These are phyloP conservation scores for Brevimyrus niger DNA, from an alignment of 2,113 vertebrate species.

Conservation along the genomic window DNA sequence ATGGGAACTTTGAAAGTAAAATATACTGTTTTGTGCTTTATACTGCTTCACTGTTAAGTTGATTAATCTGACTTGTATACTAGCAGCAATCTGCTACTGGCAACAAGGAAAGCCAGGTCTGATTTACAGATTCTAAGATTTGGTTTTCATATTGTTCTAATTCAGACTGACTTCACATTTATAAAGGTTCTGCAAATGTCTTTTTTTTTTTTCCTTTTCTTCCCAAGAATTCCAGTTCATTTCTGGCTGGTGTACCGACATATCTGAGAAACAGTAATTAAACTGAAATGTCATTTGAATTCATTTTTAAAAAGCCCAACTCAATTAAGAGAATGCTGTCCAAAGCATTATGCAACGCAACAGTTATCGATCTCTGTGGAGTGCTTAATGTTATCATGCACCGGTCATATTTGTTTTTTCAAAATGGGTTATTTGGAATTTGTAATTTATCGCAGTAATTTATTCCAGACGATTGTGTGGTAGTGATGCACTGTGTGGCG, in stretches of 20 bases:
- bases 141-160: neutral
- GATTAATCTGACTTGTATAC: neutral
- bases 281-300: conserved; percentile 22
- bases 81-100: neutral
- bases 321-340: conserved; percentile 25
- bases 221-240: neutral
- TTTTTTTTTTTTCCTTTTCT: neutral
- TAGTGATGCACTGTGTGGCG: neutral
- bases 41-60: neutral
- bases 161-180: conserved; percentile 2
- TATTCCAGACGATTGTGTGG: neutral
- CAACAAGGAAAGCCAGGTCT: neutral
- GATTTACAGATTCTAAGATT: neutral
- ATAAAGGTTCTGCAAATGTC: conserved; percentile 3
- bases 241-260: neutral
- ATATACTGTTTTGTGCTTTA: neutral
- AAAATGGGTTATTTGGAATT: conserved; percentile 18
- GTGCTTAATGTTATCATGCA: conserved; percentile 14
- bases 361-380: conserved; percentile 14
- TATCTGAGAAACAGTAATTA: conserved; percentile 1
- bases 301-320: conserved; percentile 19
- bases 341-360: conserved; percentile 12
- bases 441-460: conserved; percentile 10
- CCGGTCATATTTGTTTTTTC: conserved; percentile 16
- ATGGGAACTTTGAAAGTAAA: neutral